These are phyloP conservation scores for Lamellibrachia luymesi DNA, from an alignment of 1,140 invertebrate genomes.

Conservation along the genomic window DNA sequence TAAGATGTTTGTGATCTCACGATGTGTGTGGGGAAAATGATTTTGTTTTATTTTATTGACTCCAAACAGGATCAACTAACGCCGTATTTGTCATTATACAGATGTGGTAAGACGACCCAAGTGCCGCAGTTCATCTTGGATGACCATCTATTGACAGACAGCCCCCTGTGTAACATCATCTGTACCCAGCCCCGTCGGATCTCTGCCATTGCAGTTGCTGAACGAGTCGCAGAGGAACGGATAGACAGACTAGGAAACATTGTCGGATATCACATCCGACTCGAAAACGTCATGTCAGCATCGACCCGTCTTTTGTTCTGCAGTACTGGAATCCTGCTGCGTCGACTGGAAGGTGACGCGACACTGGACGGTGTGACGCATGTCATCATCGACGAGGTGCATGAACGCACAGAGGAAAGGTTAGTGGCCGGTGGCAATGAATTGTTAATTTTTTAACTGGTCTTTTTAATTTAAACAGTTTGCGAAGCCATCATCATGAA, in stretches of 20 bases:
- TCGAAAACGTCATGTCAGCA: conserved; percentile 50
- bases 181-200: conserved; percentile 59
- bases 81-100: conserved; percentile 28
- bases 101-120: conserved; percentile 56
- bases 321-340: conserved; percentile 69
- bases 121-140: conserved; percentile 91
- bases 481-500: background rate
- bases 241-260: conserved; percentile 40
- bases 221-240: conserved; percentile 47
- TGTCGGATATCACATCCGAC: conserved; percentile 64
- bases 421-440: conserved; percentile 17
- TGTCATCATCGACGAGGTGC: conserved; percentile 96
- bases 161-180: conserved; percentile 73
- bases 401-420: conserved; percentile 77
- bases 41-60: background rate
- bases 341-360: conserved; percentile 46
- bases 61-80: background rate
- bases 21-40: background rate
- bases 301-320: conserved; percentile 69
- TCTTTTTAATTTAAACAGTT: background rate
- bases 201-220: conserved; percentile 48
- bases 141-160: conserved; percentile 68
- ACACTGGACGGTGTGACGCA: conserved; percentile 62
- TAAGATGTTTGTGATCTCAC: no score
- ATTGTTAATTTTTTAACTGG: background rate